These are phyloP conservation scores for Drosophila busckii DNA, from an alignment of 1,140 invertebrate genomes.

Conservation along the genomic window DNA sequence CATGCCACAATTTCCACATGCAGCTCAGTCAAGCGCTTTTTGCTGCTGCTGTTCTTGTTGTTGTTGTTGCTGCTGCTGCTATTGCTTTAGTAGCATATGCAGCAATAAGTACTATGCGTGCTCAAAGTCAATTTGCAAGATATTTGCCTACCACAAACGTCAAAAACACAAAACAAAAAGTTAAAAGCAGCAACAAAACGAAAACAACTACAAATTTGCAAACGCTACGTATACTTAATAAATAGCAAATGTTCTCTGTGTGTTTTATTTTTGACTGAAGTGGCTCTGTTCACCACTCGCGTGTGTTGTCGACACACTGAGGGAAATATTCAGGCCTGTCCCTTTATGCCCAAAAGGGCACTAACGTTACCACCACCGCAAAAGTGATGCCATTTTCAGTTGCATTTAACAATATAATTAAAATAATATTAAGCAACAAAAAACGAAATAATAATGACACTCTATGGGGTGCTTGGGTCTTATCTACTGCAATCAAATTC, in stretches of 20 bases:
- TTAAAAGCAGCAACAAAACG: neutral
- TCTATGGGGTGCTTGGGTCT: neutral
- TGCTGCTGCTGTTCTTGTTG: neutral
- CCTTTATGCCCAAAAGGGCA: too few relatives aligned
- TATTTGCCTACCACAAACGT: conserved; percentile 43
- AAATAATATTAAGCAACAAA: conserved; percentile 5
- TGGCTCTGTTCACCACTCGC: conserved; percentile 6
- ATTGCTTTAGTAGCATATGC: conserved; percentile 13
- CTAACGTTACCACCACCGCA: conserved; percentile 32
- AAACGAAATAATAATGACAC: conserved; percentile 2
- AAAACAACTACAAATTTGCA: conserved; percentile 12
- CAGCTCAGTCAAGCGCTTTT: conserved; percentile 17
- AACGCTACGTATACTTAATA: conserved; percentile 61
- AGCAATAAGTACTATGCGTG: conserved; percentile 53
- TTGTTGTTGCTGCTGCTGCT: conserved; percentile 5
- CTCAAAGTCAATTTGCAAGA: conserved; percentile 65
- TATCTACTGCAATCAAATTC: conserved; percentile 23
- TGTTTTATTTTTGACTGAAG: neutral
- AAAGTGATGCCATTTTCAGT: conserved; percentile 43
- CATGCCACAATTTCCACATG: conserved; percentile 50
- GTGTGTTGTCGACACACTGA: conserved; percentile 11
- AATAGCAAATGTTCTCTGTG: conserved; percentile 12
- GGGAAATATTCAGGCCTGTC: too few relatives aligned
- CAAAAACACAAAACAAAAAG: conserved; percentile 11
- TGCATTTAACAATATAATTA: conserved; percentile 42